These are phyloP conservation scores for Biston stratarius DNA, from an alignment of 2,888 invertebrate genomes.

Conservation along the genomic window DNA sequence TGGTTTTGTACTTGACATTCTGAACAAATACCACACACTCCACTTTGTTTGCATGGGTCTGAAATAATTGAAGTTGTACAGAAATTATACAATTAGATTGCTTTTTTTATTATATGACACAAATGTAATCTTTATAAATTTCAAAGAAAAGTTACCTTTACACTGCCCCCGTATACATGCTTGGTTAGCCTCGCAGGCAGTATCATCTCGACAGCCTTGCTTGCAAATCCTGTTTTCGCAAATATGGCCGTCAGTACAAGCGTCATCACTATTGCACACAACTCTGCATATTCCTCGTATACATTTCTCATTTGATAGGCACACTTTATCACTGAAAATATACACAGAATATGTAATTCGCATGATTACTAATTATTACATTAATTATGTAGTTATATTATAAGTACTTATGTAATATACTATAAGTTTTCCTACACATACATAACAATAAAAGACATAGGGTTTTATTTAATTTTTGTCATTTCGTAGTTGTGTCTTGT, in stretches of 20 bases:
- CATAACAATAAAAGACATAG: no score
- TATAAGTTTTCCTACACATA: no score
- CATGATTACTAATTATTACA: background rate
- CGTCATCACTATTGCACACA: slow-evolving; percentile 94
- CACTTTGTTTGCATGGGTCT: slow-evolving; percentile 92
- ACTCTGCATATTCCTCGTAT: slow-evolving; percentile 93
- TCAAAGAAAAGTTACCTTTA: slow-evolving; percentile 83
- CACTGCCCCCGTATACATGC: slow-evolving; percentile 94
- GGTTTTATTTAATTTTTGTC: background rate
- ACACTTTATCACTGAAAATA: slow-evolving; percentile 90
- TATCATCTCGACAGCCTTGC: slow-evolving; percentile 94
- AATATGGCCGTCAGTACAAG: slow-evolving; percentile 93
- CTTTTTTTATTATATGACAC: background rate
- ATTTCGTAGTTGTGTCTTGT: background rate
- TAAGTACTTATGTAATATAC: no score
- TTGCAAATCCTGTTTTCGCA: slow-evolving; percentile 95
- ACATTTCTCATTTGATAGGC: slow-evolving; percentile 94
- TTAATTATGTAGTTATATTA: background rate
- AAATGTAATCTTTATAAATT: background rate
- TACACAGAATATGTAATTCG: slow-evolving; percentile 10
- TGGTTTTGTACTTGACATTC: slow-evolving; percentile 94
- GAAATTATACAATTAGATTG: background rate
- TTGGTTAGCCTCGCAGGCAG: slow-evolving; percentile 90
- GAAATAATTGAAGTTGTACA: slow-evolving; percentile 27
- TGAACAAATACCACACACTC: slow-evolving; percentile 94